These are phyloP conservation scores for Falco biarmicus DNA, from an alignment of 2,797 vertebrate genomes.

Conservation along the genomic window DNA sequence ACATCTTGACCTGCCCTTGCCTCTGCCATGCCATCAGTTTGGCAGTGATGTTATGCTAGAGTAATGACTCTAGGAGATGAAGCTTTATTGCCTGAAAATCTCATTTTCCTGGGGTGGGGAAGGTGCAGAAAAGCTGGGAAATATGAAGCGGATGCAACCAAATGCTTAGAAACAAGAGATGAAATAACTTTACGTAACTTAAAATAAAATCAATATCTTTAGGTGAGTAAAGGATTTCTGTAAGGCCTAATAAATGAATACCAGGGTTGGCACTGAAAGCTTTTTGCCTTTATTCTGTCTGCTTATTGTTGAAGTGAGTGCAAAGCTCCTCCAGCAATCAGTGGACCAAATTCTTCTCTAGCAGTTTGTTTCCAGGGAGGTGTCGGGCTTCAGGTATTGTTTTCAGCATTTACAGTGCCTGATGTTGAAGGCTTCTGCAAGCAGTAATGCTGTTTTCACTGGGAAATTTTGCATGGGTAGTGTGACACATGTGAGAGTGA, in stretches of 20 bases:
- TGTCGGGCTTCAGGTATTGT: not conserved
- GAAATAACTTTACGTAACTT: not conserved
- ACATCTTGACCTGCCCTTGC: not conserved
- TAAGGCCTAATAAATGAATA: not conserved
- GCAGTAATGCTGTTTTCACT: not conserved
- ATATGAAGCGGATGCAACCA: not conserved
- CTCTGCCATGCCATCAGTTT: fast-evolving
- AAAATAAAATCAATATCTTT: not conserved
- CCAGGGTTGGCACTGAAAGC: not conserved
- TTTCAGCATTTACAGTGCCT: not conserved
- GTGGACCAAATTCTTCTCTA: not conserved
- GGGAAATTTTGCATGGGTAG: not conserved
- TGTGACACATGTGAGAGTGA: fast-evolving
- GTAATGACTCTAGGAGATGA: not conserved
- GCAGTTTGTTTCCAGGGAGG: not conserved
- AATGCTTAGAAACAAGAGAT: not conserved
- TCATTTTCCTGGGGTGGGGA: not conserved
- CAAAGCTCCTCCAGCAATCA: not conserved
- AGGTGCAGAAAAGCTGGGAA: not conserved
- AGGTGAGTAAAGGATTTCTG: not conserved
- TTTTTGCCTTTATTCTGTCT: not conserved
- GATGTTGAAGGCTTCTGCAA: not conserved
- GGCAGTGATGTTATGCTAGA: not conserved
- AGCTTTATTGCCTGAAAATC: not conserved
- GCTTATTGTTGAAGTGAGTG: not conserved